Evolutionary conservation across 2,113 vertebrate genomes (phyloP), one percentile per base, ranked within the genome.

Genomic region (Dipodomys stephensi): DNA sequence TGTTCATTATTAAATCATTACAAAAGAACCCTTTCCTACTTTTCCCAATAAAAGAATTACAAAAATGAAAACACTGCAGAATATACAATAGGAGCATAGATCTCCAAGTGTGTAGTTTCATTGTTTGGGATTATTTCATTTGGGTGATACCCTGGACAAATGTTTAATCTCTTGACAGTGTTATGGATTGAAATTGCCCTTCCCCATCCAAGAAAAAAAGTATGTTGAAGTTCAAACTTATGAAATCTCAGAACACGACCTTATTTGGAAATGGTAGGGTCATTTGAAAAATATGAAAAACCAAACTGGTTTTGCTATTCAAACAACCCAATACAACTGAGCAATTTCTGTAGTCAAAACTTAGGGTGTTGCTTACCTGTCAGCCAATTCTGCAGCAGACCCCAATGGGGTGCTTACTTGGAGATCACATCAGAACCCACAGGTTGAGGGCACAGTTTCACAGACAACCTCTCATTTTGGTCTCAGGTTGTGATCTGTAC

Each of bases 21-120:
- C 11, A 25, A n/a, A 94, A 67, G 93, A 92, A 88, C 25, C 25
- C 44, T 83, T 86, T 92, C 25, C 64, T 91, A 86, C 9, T 79
- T 85, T 87, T 80, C 13, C 64, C 81, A 65, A 27, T 78, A 67
- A 93, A 30, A 4, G 9, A 93, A 82, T 90, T 12, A 49, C 30
- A 74, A 73, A 79, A 88, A 49, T 27, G 22, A 88, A 69, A 83
- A 46, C 57, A 60, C 39, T 78, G 0, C 49, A 77, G 28, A 80
- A 87, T 78, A 23, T 60, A 62, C 83, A 44, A 86, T 30, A 46
- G 2, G 19, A 68, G 60, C 28, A 5, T 1, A 0, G 77, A 30
- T 68, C 11, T 81, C 73, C 3, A 9, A 4, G 20, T 25, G 22
- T 65, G 39, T 49, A 27, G 15, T 3, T 71, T 39, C 53, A 25